These are phyloP conservation scores for Diorhabda elongata DNA, from an alignment of 1,140 invertebrate species.

Conservation along the genomic window DNA sequence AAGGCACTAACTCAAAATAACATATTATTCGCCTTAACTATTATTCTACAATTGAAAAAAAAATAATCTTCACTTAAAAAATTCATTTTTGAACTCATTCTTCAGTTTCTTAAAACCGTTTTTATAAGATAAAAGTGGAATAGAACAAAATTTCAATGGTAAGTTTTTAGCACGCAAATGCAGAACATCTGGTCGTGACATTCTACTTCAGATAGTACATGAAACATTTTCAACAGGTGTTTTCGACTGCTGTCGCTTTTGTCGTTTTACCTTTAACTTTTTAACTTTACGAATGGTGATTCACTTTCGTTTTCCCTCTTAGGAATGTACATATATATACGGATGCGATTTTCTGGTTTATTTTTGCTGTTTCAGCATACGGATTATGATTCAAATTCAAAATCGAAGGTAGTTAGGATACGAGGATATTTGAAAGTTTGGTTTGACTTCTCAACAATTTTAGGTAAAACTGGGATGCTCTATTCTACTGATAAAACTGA, in stretches of 20 bases:
- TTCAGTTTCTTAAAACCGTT: too few species aligned
- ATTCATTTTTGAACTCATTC: too few species aligned
- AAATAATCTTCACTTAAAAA: too few species aligned
- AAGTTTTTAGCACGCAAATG: constrained; percentile 5
- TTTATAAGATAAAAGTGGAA: constrained; percentile 1
- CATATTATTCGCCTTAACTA: too few species aligned
- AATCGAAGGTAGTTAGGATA: background rate
- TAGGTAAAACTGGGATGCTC: background rate
- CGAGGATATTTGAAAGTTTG: background rate
- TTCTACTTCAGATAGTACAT: constrained; percentile 4
- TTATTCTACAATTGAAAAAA: too few species aligned
- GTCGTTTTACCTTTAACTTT: background rate
- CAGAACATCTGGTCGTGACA: constrained; percentile 6
- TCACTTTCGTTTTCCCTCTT: constrained; percentile 4
- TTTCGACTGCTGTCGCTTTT: constrained; percentile 10
- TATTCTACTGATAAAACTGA: background rate
- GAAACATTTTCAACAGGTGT: constrained; percentile 9
- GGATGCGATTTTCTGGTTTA: background rate
- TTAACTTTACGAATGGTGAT: constrained; percentile 3
- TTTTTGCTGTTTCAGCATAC: too few species aligned
- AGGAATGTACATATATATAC: background rate
- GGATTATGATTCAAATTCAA: too few species aligned
- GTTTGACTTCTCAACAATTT: background rate
- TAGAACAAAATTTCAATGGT: constrained; percentile 4
- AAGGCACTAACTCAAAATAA: too few species aligned